Percentiles rank a stretch among this genome's conserved stretches.
These are phyloP conservation scores for Drosophila paramelanica DNA, from an alignment of 2,888 invertebrate species.

Conservation along the genomic window DNA sequence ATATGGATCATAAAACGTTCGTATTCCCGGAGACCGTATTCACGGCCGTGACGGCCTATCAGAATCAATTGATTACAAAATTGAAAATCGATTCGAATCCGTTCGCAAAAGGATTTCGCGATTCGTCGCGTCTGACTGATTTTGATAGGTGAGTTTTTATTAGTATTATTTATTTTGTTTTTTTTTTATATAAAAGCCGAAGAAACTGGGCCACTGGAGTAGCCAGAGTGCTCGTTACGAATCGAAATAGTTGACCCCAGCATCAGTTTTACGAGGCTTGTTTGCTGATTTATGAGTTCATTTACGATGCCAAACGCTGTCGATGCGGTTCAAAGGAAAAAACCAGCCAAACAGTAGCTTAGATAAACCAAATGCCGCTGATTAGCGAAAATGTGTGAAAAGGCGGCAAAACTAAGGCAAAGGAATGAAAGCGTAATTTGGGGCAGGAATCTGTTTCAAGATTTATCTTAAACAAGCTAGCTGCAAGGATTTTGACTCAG, in stretches of 20 bases:
- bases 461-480: too few species aligned
- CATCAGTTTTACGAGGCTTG: slow-evolving; percentile 59
- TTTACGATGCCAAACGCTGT: slow-evolving; percentile 60
- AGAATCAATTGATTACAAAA: slow-evolving; percentile 99
- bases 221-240: slow-evolving; percentile 15
- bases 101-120: slow-evolving; percentile 98
- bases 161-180: neutral
- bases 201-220: neutral
- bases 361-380: slow-evolving; percentile 58
- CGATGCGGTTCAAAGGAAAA: slow-evolving; percentile 3
- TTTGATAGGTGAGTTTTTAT: slow-evolving; percentile 90
- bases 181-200: slow-evolving; percentile 9
- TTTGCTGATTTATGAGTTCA: slow-evolving; percentile 71
- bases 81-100: slow-evolving; percentile 99
- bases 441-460: slow-evolving; percentile 16
- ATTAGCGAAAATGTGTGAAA: slow-evolving; percentile 79
- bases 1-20: slow-evolving; percentile 97
- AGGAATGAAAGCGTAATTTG: slow-evolving; percentile 39
- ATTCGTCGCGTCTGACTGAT: slow-evolving; percentile 97
- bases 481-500: too few species aligned
- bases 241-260: slow-evolving; percentile 45
- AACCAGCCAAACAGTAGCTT: slow-evolving; percentile 66
- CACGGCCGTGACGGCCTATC: slow-evolving; percentile 99
- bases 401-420: slow-evolving; percentile 18
- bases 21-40: slow-evolving; percentile 99